Conservation (phyloP, 2,888 invertebrate genomes). For the Chymomyza caudatula region DNA sequence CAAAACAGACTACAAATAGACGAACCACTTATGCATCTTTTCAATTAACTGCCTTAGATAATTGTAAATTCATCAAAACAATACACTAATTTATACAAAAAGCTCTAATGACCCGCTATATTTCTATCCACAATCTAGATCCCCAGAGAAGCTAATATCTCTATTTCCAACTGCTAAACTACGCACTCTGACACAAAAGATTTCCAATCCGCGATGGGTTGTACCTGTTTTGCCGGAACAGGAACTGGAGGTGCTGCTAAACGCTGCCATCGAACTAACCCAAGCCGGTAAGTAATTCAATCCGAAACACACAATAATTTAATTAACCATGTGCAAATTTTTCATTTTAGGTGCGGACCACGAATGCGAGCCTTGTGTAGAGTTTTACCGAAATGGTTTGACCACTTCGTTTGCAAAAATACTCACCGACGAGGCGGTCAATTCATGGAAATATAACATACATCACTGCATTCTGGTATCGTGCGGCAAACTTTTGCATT, state of each 20-base stretch:
- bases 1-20: no score
- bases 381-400: slow-evolving; percentile 96
- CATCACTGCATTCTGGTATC: slow-evolving; percentile 96
- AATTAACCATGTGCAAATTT: not conserved
- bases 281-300: slow-evolving; percentile 82
- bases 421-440: slow-evolving; percentile 97
- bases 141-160: slow-evolving; percentile 76
- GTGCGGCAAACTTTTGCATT: slow-evolving; percentile 93
- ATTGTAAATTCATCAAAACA: no score
- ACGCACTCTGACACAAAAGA: slow-evolving; percentile 94
- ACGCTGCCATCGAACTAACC: slow-evolving; percentile 92
- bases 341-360: slow-evolving; percentile 86
- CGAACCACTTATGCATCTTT: no score
- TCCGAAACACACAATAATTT: not conserved
- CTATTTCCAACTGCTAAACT: slow-evolving; percentile 92
- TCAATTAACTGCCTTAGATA: no score
- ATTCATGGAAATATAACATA: slow-evolving; percentile 98
- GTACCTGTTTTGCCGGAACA: slow-evolving; percentile 98
- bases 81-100: no score
- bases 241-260: slow-evolving; percentile 93
- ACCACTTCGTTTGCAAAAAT: slow-evolving; percentile 97
- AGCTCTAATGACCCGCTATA: not conserved
- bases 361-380: slow-evolving; percentile 92
- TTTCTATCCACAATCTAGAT: slow-evolving; percentile 55
- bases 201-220: slow-evolving; percentile 97